Evolutionary conservation across 2,113 vertebrate species (phyloP).

Genomic region (Calonectris borealis): DNA sequence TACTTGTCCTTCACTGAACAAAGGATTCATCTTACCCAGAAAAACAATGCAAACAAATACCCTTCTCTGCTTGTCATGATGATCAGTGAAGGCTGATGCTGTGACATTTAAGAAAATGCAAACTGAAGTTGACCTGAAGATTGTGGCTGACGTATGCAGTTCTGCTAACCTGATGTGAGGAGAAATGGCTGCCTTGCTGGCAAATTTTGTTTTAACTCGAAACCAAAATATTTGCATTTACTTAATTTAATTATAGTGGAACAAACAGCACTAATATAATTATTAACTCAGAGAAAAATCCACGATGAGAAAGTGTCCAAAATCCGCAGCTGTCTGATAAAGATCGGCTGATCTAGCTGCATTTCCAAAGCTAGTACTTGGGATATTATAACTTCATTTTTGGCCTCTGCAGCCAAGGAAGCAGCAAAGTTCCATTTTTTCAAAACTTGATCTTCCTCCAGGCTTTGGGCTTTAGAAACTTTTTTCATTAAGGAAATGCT

Average conservation of each 20-base stretch:
- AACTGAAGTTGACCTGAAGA: not conserved
- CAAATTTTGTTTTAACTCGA: not conserved
- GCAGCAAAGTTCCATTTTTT: not conserved
- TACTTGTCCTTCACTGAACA: slow-evolving; percentile 25
- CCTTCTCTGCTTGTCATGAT: not conserved
- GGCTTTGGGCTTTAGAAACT: not conserved
- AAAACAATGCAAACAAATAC: not conserved
- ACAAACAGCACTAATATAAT: slow-evolving; percentile 18
- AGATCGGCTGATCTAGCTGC: not conserved
- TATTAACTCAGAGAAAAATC: slow-evolving; percentile 43
- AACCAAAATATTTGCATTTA: slow-evolving; percentile 20
- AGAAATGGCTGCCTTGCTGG: not conserved
- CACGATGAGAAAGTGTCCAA: not conserved
- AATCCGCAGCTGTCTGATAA: not conserved
- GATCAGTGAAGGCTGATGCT: not conserved
- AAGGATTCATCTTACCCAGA: not conserved
- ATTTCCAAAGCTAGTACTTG: not conserved
- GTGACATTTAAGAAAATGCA: not conserved
- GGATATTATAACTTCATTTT: not conserved
- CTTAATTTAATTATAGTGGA: slow-evolving; percentile 17
- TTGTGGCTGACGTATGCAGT: not conserved
- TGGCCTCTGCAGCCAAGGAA: not conserved
- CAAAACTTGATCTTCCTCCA: not conserved
- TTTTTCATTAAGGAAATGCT: slow-evolving; percentile 24
- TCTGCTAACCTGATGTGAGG: not conserved